Evolutionary conservation across 2,797 vertebrate genomes (phyloP).

Genomic region (Clarias platycephalus): DNA sequence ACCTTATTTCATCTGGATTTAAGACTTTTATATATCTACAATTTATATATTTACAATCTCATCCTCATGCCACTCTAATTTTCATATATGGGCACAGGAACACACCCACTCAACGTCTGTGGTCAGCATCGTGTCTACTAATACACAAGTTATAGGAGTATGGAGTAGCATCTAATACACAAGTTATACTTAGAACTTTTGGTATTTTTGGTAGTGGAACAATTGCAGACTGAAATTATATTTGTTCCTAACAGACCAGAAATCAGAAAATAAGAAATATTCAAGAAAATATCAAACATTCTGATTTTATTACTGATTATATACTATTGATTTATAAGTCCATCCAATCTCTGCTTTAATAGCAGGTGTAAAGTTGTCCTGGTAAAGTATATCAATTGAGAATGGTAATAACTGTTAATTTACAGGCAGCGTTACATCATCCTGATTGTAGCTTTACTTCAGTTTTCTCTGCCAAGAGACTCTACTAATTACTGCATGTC

Average conservation of each 20-base stretch:
- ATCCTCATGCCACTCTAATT: not conserved
- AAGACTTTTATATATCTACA: not conserved
- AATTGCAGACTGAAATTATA: not conserved
- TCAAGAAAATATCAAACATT: not conserved
- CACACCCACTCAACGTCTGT: not conserved
- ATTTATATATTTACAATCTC: not conserved
- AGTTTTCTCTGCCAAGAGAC: conserved; percentile 28
- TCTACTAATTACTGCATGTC: conserved; percentile 28
- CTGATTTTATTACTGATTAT: not conserved
- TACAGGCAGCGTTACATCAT: not conserved
- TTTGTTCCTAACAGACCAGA: not conserved
- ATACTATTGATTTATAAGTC: not conserved
- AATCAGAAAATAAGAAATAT: too few relatives aligned
- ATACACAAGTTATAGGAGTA: not conserved
- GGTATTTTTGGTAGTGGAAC: not conserved
- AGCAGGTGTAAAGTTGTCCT: not conserved
- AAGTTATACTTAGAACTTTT: too few relatives aligned
- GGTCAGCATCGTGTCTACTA: not conserved
- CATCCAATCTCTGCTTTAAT: not conserved
- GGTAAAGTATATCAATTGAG: conserved; percentile 2
- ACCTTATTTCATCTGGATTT: not conserved
- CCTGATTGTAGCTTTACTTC: conserved; percentile 8
- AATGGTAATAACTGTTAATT: not conserved
- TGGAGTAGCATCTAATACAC: too few relatives aligned
- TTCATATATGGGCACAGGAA: not conserved